These are phyloP conservation scores for Hetaerina americana DNA, from an alignment of 1,140 invertebrate species.

Conservation along the genomic window DNA sequence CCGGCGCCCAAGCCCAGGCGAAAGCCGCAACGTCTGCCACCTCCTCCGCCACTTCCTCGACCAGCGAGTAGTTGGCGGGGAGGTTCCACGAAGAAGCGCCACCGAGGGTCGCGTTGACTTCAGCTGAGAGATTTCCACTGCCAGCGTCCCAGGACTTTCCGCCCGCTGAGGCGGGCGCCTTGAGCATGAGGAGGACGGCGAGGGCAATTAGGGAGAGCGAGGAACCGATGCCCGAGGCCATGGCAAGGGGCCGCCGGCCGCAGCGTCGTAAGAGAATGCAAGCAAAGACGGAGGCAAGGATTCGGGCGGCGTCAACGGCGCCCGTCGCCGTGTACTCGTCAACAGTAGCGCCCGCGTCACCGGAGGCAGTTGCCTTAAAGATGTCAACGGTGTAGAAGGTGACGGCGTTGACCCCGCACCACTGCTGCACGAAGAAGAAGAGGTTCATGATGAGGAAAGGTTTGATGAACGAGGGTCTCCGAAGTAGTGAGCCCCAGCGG, in stretches of 20 bases:
- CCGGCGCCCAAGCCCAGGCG: slow-evolving; percentile 28
- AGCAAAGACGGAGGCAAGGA: slow-evolving; percentile 41
- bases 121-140: neutral
- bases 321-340: slow-evolving; percentile 46
- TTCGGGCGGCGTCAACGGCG: slow-evolving; percentile 50
- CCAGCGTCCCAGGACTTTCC: slow-evolving; percentile 15
- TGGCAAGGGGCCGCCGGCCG: slow-evolving; percentile 38
- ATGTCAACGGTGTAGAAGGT: slow-evolving; percentile 58
- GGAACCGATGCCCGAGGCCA: slow-evolving; percentile 42
- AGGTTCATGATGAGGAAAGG: slow-evolving; percentile 43
- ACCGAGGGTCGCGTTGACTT: neutral
- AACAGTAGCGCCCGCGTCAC: slow-evolving; percentile 23
- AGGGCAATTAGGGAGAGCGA: slow-evolving; percentile 36
- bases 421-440: slow-evolving; percentile 46
- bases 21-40: neutral
- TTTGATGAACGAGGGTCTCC: slow-evolving; percentile 30
- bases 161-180: slow-evolving; percentile 18
- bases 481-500: neutral
- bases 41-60: neutral
- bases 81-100: neutral
- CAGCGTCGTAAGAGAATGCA: slow-evolving; percentile 43
- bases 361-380: slow-evolving; percentile 23
- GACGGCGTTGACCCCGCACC: slow-evolving; percentile 51
- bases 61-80: no score
- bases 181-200: slow-evolving; percentile 21